Evolutionary conservation across 2,113 vertebrate genomes (phyloP).

Genomic region (Peucedramus taeniatus): DNA sequence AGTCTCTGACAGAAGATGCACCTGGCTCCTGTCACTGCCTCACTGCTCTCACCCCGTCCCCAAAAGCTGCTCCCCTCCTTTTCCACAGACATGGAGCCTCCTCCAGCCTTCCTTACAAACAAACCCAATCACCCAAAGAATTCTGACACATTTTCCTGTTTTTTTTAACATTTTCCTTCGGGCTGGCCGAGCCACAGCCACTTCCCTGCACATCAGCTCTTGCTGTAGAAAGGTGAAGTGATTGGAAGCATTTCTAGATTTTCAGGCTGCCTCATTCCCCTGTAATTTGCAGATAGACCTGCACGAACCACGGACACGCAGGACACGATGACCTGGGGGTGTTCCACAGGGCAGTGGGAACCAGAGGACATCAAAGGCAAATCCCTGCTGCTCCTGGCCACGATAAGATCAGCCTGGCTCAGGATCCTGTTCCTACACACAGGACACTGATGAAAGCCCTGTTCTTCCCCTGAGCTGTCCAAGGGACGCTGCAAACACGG

Average conservation of each 20-base stretch:
- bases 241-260: background rate
- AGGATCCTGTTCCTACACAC: background rate
- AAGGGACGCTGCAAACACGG: background rate
- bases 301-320: background rate
- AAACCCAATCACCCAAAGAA: background rate
- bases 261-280: background rate
- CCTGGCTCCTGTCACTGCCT: background rate
- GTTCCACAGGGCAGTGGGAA: background rate
- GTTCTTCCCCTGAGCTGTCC: background rate
- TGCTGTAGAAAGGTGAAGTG: rapidly evolving
- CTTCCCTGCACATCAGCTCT: background rate
- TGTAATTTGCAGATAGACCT: background rate
- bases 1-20: background rate
- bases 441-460: background rate
- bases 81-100: rapidly evolving
- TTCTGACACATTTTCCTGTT: rapidly evolving
- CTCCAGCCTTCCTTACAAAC: background rate
- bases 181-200: background rate
- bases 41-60: rapidly evolving
- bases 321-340: background rate
- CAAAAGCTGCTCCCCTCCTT: background rate
- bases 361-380: background rate
- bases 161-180: background rate
- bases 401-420: background rate
- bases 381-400: background rate